These are phyloP conservation scores for Apis dorsata DNA, from an alignment of 1,140 invertebrate species.

Conservation along the genomic window DNA sequence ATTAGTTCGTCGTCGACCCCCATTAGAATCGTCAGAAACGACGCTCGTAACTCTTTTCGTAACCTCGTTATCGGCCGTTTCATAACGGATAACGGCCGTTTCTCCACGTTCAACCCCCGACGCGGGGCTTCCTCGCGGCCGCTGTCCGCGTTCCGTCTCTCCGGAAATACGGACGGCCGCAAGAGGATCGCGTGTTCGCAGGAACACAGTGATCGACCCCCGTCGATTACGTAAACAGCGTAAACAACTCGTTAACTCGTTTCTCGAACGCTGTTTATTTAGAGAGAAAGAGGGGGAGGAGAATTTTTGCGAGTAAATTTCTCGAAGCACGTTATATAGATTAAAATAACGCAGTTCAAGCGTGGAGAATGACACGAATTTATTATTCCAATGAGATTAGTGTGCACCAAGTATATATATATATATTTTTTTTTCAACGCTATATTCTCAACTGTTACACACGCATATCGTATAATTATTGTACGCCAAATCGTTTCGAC, in stretches of 20 bases:
- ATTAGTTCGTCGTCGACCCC: conserved; percentile 70
- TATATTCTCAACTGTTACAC: no score
- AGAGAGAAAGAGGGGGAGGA: no score
- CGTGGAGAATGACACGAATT: no score
- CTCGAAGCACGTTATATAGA: no score
- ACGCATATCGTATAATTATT: no score
- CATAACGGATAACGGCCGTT: conserved; percentile 22
- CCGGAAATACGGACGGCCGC: not conserved
- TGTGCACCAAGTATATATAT: no score
- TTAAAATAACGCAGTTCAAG: no score
- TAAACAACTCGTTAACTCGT: not conserved
- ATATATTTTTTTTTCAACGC: no score
- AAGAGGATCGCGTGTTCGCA: not conserved
- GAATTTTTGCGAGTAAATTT: not conserved
- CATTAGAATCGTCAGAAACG: conserved; percentile 66
- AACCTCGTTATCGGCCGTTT: conserved; percentile 33
- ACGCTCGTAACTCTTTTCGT: conserved; percentile 44
- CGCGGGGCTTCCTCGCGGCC: not conserved
- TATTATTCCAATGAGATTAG: no score
- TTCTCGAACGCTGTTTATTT: not conserved
- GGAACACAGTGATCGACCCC: not conserved
- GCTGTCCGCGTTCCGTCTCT: not conserved
- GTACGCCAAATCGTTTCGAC: no score
- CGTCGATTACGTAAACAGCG: not conserved
- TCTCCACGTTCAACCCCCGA: not conserved